phyloP scores from a whole-genome alignment of 2,797 vertebrate genomes.

The Arnoldichthys spilopterus region DNA sequence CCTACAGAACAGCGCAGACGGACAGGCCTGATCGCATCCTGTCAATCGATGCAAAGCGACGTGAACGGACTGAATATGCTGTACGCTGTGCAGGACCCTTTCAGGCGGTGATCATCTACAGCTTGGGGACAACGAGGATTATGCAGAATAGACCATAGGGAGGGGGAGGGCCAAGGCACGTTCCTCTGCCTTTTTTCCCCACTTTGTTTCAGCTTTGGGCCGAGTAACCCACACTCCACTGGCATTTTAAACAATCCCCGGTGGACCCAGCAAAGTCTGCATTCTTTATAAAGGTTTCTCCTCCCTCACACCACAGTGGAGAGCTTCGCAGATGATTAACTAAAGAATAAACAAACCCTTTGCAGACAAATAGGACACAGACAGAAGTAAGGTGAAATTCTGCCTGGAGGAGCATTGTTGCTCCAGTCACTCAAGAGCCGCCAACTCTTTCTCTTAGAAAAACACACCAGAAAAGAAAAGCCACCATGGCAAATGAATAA shows the following conservation, averaged over 20 bases:
- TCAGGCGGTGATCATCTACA: constrained; percentile 21
- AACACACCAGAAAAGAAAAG: neutral
- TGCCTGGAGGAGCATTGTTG: constrained; percentile 6
- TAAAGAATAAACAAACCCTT: constrained; percentile 30
- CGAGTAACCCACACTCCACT: neutral
- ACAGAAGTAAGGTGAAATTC: neutral
- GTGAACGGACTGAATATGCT: constrained; percentile 21
- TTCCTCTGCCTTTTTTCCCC: neutral
- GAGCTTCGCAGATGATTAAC: constrained; percentile 46
- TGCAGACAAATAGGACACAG: constrained; percentile 7
- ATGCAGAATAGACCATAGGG: neutral
- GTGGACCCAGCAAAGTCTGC: neutral
- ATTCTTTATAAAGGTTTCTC: constrained; percentile 7
- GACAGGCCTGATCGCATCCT: constrained; percentile 34
- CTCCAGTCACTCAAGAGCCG: neutral
- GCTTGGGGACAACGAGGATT: constrained; percentile 20
- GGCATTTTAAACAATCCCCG: constrained; percentile 10
- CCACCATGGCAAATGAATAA: neutral
- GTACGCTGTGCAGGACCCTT: constrained; percentile 14
- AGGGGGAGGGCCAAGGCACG: neutral
- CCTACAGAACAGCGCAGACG: constrained; percentile 26
- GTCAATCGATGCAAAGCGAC: constrained; percentile 47
- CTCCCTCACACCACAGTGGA: neutral
- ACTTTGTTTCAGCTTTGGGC: neutral
- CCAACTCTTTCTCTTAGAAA: neutral